Evolutionary conservation across 2,797 vertebrate species (phyloP).

Genomic region (Tokudaia tokunoshimensis): DNA sequence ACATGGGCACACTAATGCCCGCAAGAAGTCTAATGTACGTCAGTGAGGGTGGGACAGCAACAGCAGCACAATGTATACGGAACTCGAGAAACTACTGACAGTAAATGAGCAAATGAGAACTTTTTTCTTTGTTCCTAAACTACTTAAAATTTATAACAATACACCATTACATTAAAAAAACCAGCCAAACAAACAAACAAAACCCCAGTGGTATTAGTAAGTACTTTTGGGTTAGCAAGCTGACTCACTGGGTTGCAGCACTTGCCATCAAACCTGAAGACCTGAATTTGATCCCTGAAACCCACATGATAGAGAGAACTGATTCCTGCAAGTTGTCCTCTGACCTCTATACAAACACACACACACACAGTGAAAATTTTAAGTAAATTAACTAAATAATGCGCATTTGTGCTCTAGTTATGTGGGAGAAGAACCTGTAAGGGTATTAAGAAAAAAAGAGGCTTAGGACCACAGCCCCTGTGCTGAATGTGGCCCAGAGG

Average conservation of each 20-base stretch:
- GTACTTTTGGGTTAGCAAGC: neutral
- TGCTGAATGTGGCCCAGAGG: neutral
- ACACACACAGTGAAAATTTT: neutral
- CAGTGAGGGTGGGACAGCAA: neutral
- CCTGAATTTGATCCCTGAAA: neutral
- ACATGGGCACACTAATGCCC: neutral
- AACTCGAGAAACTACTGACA: slow-evolving; percentile 26
- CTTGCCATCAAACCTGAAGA: neutral
- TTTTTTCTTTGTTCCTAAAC: slow-evolving; percentile 35
- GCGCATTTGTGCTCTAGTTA: neutral
- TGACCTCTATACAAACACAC: neutral
- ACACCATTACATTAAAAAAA: neutral
- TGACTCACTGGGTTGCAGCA: neutral
- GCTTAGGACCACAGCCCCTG: neutral
- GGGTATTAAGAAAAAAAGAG: neutral
- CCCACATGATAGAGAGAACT: neutral
- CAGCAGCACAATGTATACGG: neutral
- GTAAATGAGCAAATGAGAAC: neutral
- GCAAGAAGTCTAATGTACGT: neutral
- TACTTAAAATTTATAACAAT: slow-evolving; percentile 6
- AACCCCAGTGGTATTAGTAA: neutral
- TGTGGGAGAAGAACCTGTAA: neutral
- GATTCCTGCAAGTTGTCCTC: neutral
- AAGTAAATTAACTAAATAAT: neutral
- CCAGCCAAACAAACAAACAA: neutral